Evolutionary conservation across 1,140 invertebrate species (phyloP), one percentile per base, ranked within the genome.

Genomic region (Dinoponera quadriceps): DNA sequence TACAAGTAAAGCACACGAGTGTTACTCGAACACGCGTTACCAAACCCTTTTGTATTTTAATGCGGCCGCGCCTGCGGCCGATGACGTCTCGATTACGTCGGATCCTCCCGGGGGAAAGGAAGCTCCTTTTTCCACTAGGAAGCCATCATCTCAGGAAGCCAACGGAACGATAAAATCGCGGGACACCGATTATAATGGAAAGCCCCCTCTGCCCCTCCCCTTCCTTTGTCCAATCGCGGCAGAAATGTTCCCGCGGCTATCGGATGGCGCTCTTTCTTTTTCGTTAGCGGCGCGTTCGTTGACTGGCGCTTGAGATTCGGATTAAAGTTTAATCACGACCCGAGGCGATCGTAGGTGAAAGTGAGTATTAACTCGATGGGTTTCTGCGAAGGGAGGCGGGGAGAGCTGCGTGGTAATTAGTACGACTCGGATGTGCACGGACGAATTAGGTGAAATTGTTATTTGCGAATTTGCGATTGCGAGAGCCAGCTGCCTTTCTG

Each of bases 271-370:
- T 27, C 27, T 75, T 63, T 44, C 38, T 59, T 75, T 63, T 51
- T 29, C 44, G 18, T 62, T 62, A 27, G 44, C 59, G 14, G 73
- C 2, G 33, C 20, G 16, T 22, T 16, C 62, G 63, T 29, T 77
- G 29, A 66, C 62, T 66, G 59, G 62, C 27, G 25, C 18, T 68
- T 48, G n/a, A 18, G 38, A 68, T 66, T 55, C 74, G 27, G 49
- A 78, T 78, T 78, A 69, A 69, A 78, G 49, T 49, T 78, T 55
- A 44, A 78, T 78, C 29, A 55, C n/a, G 20, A 33, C 29, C 22
- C 29, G 22, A 68, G 75, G 63, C 33, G 38, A 9, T 66, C 62
- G 38, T 44, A 44, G 49, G 75, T 78, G 75, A 78, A 78, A 78
- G 75, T 25, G 68, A 68, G 29, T 7, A 22, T 68, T 27, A 33